These are phyloP conservation scores for Myotis lucifugus DNA, from an alignment of 2,113 vertebrate species.

Conservation along the genomic window DNA sequence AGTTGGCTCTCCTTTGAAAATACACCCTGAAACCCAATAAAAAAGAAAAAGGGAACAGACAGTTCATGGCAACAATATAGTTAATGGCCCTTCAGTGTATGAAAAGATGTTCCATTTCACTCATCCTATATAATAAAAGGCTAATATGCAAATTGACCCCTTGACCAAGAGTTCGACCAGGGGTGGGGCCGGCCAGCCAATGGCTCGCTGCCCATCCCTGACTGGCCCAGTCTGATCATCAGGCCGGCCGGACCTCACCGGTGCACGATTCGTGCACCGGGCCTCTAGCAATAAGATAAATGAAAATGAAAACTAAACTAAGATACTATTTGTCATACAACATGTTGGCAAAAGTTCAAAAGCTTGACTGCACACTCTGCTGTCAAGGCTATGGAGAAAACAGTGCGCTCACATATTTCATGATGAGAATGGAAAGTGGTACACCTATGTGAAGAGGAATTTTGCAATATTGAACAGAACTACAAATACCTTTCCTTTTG, in stretches of 20 bases:
- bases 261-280: no score
- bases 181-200: no score
- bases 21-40: neutral
- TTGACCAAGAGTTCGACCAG: no score
- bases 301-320: constrained; percentile 55
- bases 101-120: constrained; percentile 57
- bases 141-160: no score
- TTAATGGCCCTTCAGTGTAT: constrained; percentile 24
- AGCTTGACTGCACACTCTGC: neutral
- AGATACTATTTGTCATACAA: constrained; percentile 44
- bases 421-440: neutral
- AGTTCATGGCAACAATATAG: constrained; percentile 44
- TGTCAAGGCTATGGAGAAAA: neutral
- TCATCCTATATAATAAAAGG: neutral
- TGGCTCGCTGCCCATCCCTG: no score
- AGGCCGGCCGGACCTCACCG: no score
- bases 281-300: constrained; percentile 17
- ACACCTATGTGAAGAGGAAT: neutral
- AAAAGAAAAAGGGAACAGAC: constrained; percentile 27
- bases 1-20: constrained; percentile 48
- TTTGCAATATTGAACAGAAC: neutral
- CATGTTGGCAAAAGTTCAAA: constrained; percentile 40
- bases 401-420: neutral
- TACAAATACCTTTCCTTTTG: neutral
- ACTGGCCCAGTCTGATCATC: no score